These are phyloP conservation scores for Smutsia temminckii DNA, from an alignment of 2,797 vertebrate species.

Conservation along the genomic window DNA sequence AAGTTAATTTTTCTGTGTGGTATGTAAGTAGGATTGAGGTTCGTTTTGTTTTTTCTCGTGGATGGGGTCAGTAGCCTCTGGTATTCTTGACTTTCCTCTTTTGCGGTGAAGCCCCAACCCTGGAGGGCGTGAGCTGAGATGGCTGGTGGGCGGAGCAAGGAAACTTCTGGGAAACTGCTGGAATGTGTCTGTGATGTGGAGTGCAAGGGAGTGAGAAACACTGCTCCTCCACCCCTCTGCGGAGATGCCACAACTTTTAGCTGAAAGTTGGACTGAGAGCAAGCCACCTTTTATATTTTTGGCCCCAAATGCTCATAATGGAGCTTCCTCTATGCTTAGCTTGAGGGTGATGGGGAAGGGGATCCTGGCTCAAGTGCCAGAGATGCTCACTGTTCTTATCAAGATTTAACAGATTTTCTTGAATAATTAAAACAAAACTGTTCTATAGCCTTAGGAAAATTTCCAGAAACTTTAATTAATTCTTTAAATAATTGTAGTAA, in stretches of 20 bases:
- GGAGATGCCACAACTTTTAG: neutral
- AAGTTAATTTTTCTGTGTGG: neutral
- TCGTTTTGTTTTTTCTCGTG: neutral
- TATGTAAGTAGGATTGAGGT: neutral
- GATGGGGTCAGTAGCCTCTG: neutral
- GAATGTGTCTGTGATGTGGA: neutral
- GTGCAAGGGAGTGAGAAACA: neutral
- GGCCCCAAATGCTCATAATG: neutral
- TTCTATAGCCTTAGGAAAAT: neutral
- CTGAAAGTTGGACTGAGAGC: neutral
- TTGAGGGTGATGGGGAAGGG: neutral
- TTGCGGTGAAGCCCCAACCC: neutral
- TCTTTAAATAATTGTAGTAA: neutral
- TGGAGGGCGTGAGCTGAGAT: rapidly evolving
- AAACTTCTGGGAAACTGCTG: neutral
- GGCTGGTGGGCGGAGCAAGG: too few relatives aligned
- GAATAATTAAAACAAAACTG: neutral
- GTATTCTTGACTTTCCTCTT: neutral
- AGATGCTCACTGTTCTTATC: neutral
- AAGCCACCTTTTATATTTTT: neutral
- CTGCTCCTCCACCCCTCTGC: neutral
- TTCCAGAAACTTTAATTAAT: neutral
- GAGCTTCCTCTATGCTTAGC: neutral
- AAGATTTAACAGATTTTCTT: neutral
- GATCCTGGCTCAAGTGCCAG: neutral